Percentiles rank a stretch among this genome's conserved stretches.
phyloP scores from a whole-genome alignment of 2,113 vertebrate species.

The Chiloscyllium plagiosum region DNA sequence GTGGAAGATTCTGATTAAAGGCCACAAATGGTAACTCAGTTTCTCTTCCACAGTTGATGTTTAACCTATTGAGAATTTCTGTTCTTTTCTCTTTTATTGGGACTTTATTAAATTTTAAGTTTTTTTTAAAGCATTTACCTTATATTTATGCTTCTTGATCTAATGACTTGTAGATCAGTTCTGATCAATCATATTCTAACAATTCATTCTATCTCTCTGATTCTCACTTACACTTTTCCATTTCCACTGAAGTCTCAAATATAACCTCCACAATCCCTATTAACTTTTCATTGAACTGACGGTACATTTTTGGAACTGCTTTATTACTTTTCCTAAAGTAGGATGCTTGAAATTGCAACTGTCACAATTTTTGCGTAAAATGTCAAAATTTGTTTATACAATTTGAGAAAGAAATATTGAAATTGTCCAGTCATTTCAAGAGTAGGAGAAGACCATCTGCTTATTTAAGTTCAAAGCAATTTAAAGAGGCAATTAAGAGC shows the following conservation, averaged over 20 bases:
- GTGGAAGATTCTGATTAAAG: background rate
- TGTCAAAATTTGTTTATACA: background rate
- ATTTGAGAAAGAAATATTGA: background rate
- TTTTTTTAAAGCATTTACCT: background rate
- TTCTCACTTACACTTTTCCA: background rate
- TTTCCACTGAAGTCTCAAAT: background rate
- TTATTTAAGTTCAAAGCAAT: background rate
- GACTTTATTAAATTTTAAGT: background rate
- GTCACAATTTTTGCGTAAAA: background rate
- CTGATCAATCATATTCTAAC: background rate
- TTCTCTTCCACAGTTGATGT: no score
- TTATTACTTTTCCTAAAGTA: background rate
- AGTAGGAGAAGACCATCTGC: background rate
- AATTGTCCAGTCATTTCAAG: background rate
- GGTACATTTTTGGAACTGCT: background rate
- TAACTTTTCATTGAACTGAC: background rate
- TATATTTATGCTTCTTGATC: background rate
- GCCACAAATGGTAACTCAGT: no score
- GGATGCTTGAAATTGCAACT: background rate
- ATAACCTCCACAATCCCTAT: background rate
- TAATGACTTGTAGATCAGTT: background rate
- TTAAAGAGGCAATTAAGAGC: background rate
- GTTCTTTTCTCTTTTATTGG: background rate
- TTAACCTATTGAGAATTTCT: background rate
- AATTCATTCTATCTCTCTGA: background rate